Evolutionary conservation across 2,113 vertebrate species (phyloP).

Genomic region (Oncorhynchus keta): DNA sequence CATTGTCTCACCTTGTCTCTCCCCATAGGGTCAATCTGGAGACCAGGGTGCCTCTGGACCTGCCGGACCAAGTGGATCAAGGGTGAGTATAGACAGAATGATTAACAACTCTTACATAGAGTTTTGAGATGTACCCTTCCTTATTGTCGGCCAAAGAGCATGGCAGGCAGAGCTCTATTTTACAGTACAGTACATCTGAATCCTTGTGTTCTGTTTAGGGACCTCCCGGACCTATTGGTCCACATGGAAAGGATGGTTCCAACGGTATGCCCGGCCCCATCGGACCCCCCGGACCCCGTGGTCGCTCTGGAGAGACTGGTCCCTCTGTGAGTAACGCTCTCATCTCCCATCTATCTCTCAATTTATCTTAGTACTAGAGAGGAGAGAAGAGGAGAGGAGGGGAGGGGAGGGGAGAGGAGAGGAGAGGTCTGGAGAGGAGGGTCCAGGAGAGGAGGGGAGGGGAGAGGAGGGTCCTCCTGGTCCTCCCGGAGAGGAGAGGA

Average conservation of each 20-base stretch:
- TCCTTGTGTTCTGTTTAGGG: slow-evolving; percentile 71
- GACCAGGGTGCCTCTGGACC: slow-evolving; percentile 94
- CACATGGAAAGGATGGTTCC: slow-evolving; percentile 89
- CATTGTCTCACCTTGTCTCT: slow-evolving; percentile 23
- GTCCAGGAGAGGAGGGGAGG: too few species aligned
- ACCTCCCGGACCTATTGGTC: slow-evolving; percentile 89
- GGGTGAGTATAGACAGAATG: slow-evolving; percentile 76
- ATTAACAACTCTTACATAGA: background rate
- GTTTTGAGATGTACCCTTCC: too few species aligned
- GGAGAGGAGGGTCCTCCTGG: too few species aligned
- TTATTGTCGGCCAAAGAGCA: background rate
- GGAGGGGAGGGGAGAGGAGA: too few species aligned
- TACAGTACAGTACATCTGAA: background rate
- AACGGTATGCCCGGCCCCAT: slow-evolving; percentile 90
- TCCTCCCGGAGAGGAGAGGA: too few species aligned
- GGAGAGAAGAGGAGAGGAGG: too few species aligned
- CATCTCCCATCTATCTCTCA: too few species aligned
- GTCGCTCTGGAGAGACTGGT: slow-evolving; percentile 87
- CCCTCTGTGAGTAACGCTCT: slow-evolving; percentile 80
- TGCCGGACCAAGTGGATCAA: slow-evolving; percentile 85
- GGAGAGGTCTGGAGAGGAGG: too few species aligned
- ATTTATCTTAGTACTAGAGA: too few species aligned
- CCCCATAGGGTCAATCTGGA: slow-evolving; percentile 87
- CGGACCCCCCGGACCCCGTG: slow-evolving; percentile 91
- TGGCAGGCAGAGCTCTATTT: background rate